Conservation (phyloP, 2,888 invertebrate genomes). For the Drosophila birchii region DNA sequence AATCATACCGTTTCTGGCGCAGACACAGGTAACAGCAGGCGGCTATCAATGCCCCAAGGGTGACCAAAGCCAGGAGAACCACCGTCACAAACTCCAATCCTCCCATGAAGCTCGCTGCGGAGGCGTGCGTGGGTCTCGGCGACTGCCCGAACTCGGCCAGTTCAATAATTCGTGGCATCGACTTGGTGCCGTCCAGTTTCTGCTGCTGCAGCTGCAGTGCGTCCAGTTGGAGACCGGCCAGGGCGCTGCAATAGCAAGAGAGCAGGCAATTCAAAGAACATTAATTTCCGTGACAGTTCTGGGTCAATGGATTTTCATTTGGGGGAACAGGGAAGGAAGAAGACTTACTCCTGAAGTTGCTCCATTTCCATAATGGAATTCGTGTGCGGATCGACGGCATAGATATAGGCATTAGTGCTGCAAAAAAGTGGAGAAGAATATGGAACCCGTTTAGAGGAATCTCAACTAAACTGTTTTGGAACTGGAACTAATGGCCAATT, state of each 20-base stretch:
- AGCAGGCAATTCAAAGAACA: conserved; percentile 10
- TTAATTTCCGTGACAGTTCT: conserved; percentile 30
- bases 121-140: conserved; percentile 83
- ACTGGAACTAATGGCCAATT: conserved; percentile 19
- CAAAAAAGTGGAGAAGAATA: conserved; percentile 64
- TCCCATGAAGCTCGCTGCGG: conserved; percentile 85
- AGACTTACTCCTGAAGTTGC: conserved; percentile 89
- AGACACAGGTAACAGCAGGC: conserved; percentile 92
- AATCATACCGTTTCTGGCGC: conserved; percentile 85
- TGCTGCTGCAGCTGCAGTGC: conserved; percentile 70
- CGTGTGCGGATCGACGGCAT: conserved; percentile 92
- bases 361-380: conserved; percentile 93
- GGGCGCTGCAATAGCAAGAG: conserved; percentile 85
- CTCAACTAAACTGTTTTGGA: conserved; percentile 2
- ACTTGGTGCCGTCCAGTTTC: conserved; percentile 77
- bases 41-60: conserved; percentile 91
- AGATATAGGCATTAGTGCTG: conserved; percentile 94
- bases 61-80: conserved; percentile 91
- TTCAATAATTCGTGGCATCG: conserved; percentile 89
- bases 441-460: conserved; percentile 28
- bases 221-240: conserved; percentile 83
- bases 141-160: conserved; percentile 83
- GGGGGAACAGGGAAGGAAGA: not conserved
- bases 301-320: conserved; percentile 15
- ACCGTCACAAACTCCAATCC: conserved; percentile 93